Percentiles rank a stretch among this genome's conserved stretches.
Conservation (phyloP, 1,140 invertebrate genomes). For the Drosophila carrolli region DNA sequence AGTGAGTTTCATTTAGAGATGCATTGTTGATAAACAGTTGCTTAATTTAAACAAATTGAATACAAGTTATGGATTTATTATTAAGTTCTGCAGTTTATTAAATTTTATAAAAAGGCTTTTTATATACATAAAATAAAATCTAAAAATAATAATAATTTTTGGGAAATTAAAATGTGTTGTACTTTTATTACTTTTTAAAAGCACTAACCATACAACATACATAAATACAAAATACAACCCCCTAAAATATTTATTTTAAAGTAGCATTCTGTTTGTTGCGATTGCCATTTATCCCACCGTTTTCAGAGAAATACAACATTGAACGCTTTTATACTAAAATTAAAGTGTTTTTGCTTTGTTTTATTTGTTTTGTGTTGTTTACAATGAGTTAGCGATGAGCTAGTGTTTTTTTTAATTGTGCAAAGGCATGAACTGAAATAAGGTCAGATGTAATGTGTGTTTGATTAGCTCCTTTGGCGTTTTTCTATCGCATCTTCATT, state of each 20-base stretch:
- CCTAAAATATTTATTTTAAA: no score
- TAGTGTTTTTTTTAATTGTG: constrained; percentile 12
- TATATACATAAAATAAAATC: no score
- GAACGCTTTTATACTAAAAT: constrained; percentile 14
- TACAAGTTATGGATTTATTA: no score
- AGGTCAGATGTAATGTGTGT: constrained; percentile 19
- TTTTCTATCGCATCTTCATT: constrained; percentile 3
- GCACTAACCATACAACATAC: no score
- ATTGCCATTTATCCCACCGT: neutral
- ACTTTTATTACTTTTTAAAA: no score
- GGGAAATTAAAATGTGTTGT: no score
- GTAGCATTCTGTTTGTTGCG: neutral
- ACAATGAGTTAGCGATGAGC: constrained; percentile 16
- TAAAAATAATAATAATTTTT: no score
- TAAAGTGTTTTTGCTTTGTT: constrained; percentile 22
- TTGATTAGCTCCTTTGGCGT: neutral
- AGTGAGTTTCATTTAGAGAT: constrained; percentile 39
- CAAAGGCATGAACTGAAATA: constrained; percentile 28
- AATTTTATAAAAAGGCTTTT: no score
- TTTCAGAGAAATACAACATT: neutral
- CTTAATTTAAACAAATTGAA: no score
- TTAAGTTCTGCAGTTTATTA: no score
- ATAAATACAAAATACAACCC: no score
- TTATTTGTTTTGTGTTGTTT: constrained; percentile 42
- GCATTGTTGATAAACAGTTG: neutral